A percentile compares a stretch with the other conserved stretches of the same genome.
Conservation (phyloP, 2,797 vertebrate species). For the Sebastes aleutianus region DNA sequence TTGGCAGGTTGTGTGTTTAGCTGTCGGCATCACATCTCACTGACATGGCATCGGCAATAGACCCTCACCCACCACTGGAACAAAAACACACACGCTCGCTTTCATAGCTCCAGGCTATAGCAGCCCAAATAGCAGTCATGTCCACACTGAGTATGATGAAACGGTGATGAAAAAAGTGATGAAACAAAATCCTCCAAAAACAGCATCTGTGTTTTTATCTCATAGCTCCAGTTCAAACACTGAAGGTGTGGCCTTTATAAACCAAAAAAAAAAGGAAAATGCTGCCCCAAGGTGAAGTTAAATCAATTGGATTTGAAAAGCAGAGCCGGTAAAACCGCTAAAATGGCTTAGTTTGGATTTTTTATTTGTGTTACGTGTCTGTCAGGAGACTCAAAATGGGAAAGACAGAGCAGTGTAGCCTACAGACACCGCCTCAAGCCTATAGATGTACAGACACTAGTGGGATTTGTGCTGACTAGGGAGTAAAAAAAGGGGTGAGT, state of each 20-base stretch:
- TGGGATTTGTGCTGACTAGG: slow-evolving; percentile 43
- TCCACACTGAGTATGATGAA: slow-evolving; percentile 42
- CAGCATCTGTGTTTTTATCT: slow-evolving; percentile 15
- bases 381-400: slow-evolving; percentile 33
- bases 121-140: slow-evolving; percentile 7
- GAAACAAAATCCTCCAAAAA: slow-evolving; percentile 41
- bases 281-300: slow-evolving; percentile 12
- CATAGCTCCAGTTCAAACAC: not conserved
- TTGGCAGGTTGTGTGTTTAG: slow-evolving; percentile 6
- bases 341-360: slow-evolving; percentile 14
- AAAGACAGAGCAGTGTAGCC: slow-evolving; percentile 7
- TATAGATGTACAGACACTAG: slow-evolving; percentile 8
- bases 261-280: not conserved
- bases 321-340: not conserved
- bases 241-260: slow-evolving; percentile 12
- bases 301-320: slow-evolving; percentile 48
- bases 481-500: not conserved
- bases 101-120: slow-evolving; percentile 15
- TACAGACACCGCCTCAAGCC: slow-evolving; percentile 27
- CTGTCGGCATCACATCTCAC: slow-evolving; percentile 10
- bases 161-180: slow-evolving; percentile 46
- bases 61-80: not conserved
- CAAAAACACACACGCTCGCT: not conserved
- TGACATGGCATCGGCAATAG: slow-evolving; percentile 13
- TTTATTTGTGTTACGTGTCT: slow-evolving; percentile 34